Evolutionary conservation across 2,888 invertebrate genomes (phyloP).

Genomic region (Caprella mutica): DNA sequence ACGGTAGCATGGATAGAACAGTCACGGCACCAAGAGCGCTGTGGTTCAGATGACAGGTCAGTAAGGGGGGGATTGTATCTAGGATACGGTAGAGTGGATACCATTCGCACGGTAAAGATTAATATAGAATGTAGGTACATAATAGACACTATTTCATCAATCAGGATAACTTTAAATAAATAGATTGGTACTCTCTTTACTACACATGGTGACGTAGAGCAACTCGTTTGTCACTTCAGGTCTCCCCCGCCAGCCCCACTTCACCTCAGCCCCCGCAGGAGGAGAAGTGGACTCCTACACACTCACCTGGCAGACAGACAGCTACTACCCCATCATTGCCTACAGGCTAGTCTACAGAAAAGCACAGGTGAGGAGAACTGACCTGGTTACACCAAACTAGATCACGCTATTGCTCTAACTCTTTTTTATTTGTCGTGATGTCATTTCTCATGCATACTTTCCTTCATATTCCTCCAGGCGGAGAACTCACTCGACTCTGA

Average conservation of each 20-base stretch:
- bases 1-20: conserved; percentile 58
- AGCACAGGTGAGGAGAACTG: conserved; percentile 46
- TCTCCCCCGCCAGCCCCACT: conserved; percentile 53
- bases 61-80: no score
- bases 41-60: conserved; percentile 23
- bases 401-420: not conserved
- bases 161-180: no score
- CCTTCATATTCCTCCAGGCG: not conserved
- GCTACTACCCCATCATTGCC: conserved; percentile 55
- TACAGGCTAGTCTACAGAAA: conserved; percentile 54
- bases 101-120: no score
- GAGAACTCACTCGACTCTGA: not conserved
- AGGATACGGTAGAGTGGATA: no score
- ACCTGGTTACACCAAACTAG: no score
- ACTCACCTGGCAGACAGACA: conserved; percentile 56
- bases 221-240: conserved; percentile 44
- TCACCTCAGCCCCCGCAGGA: conserved; percentile 52
- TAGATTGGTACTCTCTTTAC: no score
- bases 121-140: no score
- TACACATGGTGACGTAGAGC: no score
- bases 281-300: conserved; percentile 53
- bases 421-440: not conserved
- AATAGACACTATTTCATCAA: no score
- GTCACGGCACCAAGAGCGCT: conserved; percentile 47
- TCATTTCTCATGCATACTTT: not conserved